Percentiles rank a stretch among this genome's conserved stretches.
These are phyloP conservation scores for Tupaia tana DNA, from an alignment of 2,113 vertebrate genomes.

Conservation along the genomic window DNA sequence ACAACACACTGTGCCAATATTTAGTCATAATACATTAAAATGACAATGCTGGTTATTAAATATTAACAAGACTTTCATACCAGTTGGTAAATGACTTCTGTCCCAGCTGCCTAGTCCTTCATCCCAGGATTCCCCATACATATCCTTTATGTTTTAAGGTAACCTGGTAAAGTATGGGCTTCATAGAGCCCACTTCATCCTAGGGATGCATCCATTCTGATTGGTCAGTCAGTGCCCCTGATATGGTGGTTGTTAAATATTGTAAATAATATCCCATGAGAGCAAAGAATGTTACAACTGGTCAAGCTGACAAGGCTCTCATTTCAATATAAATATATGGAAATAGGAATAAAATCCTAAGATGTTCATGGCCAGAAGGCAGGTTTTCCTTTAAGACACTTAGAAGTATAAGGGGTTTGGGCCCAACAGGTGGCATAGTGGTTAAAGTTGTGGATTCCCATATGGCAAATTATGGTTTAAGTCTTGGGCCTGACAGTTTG, in stretches of 20 bases:
- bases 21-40: background rate
- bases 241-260: background rate
- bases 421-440: too few relatives aligned
- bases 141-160: background rate
- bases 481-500: too few relatives aligned
- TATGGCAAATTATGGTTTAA: too few relatives aligned
- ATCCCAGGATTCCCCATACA: background rate
- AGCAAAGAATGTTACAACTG: slow-evolving; percentile 42
- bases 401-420: background rate
- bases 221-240: background rate
- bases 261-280: background rate
- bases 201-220: background rate
- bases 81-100: background rate
- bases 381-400: background rate
- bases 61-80: background rate
- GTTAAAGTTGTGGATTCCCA: too few relatives aligned
- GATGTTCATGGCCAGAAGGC: background rate
- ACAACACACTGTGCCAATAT: background rate
- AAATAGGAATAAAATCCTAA: background rate
- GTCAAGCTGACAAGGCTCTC: background rate
- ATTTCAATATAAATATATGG: background rate
- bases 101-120: background rate
- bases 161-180: background rate
- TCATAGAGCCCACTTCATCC: background rate
- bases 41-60: slow-evolving; percentile 21